Evolutionary conservation across 2,113 vertebrate genomes (phyloP), one percentile per base, ranked within the genome.

Genomic region (Dissostichus mawsoni): DNA sequence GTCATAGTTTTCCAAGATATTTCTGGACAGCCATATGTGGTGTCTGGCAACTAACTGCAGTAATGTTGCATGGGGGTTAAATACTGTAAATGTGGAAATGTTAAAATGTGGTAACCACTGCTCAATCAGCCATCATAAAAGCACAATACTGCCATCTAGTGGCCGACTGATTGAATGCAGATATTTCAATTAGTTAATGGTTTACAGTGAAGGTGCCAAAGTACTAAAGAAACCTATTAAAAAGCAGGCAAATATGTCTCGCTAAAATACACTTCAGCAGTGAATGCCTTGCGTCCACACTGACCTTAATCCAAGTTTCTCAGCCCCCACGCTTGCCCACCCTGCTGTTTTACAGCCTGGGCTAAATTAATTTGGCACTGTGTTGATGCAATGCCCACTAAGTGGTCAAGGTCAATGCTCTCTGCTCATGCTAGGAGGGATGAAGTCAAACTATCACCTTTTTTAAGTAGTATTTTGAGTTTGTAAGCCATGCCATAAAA

Each of bases 101-200:
- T 58, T 17, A 56, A 56, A 74, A 69, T 64, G 69, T 67, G 25
- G 25, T 75, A 25, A 44, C 8, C 10, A 10, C 41, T 48, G 25
- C 45, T 51, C 25, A 4, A 17, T 59, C 23, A 5, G 18, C 44
- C 8, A 0, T 55, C 11, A 57, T 25, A 25, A 52, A 50, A 65
- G 78, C 67, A 48, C 52, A 41, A 80, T 23, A 66, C 76, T 80
- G 90, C 87, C 92, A 92, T 80, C 93, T 84, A 74, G 92, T 93
- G 94, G 89, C 11, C 4, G 59, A 50, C 55, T 1, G 0, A 61
- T 16, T 74, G 5, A 66, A 11, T 73, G 16, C 23, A 58, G 41
- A 4, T 36, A 13, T 61, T 55, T 41, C 11, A 51, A 11, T n/a
- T 12, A 11, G 13, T 41, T 41, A 41, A 7, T 41, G 36, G 5